These are phyloP conservation scores for Caenorhabditis sp. DNA, from an alignment of 2,888 invertebrate genomes.

Conservation along the genomic window DNA sequence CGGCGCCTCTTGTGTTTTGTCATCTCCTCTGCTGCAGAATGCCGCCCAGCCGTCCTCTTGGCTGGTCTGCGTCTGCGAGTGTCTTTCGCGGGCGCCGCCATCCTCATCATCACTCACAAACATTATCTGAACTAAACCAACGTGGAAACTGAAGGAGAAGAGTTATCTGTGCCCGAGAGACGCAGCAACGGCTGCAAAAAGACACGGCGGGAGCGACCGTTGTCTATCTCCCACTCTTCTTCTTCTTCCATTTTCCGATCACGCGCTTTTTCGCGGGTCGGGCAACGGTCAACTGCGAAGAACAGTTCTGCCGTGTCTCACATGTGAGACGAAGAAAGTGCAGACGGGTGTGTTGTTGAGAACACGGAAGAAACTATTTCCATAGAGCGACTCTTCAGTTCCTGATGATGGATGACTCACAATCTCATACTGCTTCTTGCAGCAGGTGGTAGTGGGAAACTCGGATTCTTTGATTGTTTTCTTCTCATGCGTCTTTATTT, in stretches of 20 bases:
- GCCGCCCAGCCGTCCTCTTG: constrained; percentile 25
- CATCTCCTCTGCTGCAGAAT: constrained; percentile 24
- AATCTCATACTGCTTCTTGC: neutral
- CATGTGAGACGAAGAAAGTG: neutral
- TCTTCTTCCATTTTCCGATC: constrained; percentile 4
- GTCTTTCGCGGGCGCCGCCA: constrained; percentile 18
- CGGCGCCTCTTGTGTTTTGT: constrained; percentile 21
- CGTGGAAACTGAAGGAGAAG: constrained; percentile 5
- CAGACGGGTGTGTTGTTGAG: neutral
- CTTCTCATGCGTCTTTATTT: neutral
- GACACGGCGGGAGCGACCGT: constrained; percentile 11
- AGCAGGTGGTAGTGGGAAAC: constrained; percentile 8
- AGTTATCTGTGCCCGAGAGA: constrained; percentile 9
- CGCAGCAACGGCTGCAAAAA: constrained; percentile 15
- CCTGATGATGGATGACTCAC: neutral
- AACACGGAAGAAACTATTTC: too few species aligned
- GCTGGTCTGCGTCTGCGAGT: constrained; percentile 16
- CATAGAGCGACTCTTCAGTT: too few species aligned
- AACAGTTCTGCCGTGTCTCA: neutral
- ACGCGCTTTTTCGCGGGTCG: constrained; percentile 18
- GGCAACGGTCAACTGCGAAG: constrained; percentile 23
- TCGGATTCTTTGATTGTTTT: constrained; percentile 7
- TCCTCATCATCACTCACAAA: constrained; percentile 32
- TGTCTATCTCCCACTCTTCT: constrained; percentile 6
- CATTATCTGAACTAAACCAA: constrained; percentile 27